Base-by-base conservation (phyloP, 2,113 vertebrate species). In the Archocentrus centrarchus region DNA sequence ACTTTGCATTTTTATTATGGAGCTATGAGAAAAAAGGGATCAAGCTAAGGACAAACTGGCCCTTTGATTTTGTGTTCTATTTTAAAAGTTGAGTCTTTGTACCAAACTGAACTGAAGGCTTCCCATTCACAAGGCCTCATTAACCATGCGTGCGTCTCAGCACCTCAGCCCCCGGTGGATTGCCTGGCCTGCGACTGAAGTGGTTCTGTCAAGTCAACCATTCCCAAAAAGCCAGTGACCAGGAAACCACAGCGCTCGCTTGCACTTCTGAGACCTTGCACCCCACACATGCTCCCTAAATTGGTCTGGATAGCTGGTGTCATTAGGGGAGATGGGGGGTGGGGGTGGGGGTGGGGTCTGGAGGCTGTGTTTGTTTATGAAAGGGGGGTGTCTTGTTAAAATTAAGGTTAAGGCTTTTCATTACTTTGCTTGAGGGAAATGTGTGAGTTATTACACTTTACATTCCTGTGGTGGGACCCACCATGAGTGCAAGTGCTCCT, bases 191-290 rank as follows among this genome's bases (percentile, higher is more conserved):
- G 58, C 20, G 14, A 70, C 59, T 88, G 84, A 91, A 92, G 87
- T 83, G 90, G 84, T 89, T 90, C 64, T 86, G 86, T 93, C 90
- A 88, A 93, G 86, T 92, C 86, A 89, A 90, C 85, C 92, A 86
- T 92, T 94, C 91, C 68, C 89, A 86, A 84, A 87, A 73, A 91
- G 64, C 84, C 87, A 83, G 61, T 75, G 91, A 90, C 86, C 86
- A 89, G 92, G 89, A 94, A 95, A 94, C 91, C 93, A 61, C 92
- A 89, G 53, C 1, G 17, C 87, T 84, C 17, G 75, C 90, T 63
- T 91, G 68, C 75, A 83, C 84, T 88, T 89, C 60, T 68, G 86
- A 77, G 91, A 93, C 84, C 88, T 85, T 80, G 75, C 60, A 68
- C 86, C 80, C 91, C 81, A 91, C 88, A 83, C 88, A 82, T 79